Evolutionary conservation across 1,140 invertebrate species (phyloP).

Genomic region (Tetramorium simillimum): DNA sequence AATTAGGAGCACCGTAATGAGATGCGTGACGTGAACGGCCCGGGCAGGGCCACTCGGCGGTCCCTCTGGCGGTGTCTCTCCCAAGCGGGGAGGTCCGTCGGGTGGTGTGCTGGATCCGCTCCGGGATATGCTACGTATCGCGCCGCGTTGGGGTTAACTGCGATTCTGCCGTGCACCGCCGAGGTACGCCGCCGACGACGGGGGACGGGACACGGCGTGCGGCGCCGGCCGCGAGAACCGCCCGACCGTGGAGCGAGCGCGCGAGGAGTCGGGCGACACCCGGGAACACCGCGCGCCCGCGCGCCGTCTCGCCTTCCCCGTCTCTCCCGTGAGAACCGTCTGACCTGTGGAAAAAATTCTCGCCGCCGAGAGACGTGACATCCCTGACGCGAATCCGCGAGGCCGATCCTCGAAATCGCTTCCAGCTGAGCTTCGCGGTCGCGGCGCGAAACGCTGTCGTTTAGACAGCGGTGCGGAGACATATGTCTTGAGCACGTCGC

Average conservation of each 20-base stretch:
- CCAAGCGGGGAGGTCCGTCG: constrained; percentile 55
- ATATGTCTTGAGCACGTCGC: constrained; percentile 52
- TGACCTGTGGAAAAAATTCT: constrained; percentile 23
- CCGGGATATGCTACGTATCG: constrained; percentile 57
- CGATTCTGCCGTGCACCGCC: constrained; percentile 58
- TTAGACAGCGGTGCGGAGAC: background rate
- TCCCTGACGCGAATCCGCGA: background rate
- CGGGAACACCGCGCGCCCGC: background rate
- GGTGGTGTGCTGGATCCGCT: constrained; percentile 41
- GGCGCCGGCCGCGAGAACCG: background rate
- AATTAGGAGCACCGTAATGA: constrained; percentile 34
- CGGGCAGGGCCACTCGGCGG: background rate
- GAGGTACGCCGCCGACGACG: constrained; percentile 19
- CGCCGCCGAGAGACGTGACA: background rate
- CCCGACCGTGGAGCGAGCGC: background rate
- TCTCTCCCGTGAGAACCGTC: background rate
- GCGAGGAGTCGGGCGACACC: background rate
- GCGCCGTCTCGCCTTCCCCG: constrained; percentile 5
- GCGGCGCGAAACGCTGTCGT: background rate
- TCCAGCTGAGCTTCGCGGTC: background rate
- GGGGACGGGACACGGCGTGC: background rate
- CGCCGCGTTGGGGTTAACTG: constrained; percentile 66
- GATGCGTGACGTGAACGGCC: constrained; percentile 15
- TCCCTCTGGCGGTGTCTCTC: constrained; percentile 29
- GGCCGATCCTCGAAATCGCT: background rate